Evolutionary conservation across 92 coral and sea anemone genomes (phyloP).

Genomic region (Parazoanthus atlanticus): DNA sequence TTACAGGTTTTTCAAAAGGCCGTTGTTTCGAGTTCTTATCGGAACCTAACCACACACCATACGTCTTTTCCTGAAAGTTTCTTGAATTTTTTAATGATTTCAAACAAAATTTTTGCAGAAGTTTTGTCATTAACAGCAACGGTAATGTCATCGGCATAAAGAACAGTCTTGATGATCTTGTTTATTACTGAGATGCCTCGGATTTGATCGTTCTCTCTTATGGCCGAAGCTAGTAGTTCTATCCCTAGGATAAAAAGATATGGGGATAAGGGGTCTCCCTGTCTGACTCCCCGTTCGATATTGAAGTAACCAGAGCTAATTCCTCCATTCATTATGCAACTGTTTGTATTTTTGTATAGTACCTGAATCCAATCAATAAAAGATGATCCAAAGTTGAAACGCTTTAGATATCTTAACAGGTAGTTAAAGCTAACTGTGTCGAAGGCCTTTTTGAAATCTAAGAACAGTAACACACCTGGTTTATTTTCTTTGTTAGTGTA

Average conservation of each 20-base stretch:
- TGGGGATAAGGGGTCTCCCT: slow-evolving; percentile 31
- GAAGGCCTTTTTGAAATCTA: slow-evolving; percentile 39
- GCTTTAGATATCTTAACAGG: not conserved
- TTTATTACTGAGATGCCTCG: slow-evolving; percentile 2
- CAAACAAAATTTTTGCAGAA: not conserved
- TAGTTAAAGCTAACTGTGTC: not conserved
- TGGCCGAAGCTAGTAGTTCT: slow-evolving; percentile 21
- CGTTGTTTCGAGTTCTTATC: slow-evolving; percentile 1
- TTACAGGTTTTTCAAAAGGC: not conserved
- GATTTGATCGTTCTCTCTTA: not conserved
- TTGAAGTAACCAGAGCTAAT: slow-evolving; percentile 10
- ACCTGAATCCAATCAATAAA: slow-evolving; percentile 43
- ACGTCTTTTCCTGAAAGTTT: not conserved
- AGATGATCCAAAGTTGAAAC: slow-evolving; percentile 46
- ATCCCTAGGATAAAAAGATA: not conserved
- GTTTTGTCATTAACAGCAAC: not conserved
- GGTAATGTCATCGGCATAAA: not conserved
- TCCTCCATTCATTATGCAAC: slow-evolving; percentile 35
- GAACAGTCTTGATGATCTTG: slow-evolving; percentile 2
- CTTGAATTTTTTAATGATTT: not conserved
- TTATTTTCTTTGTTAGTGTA: slow-evolving; percentile 24
- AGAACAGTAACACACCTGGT: slow-evolving; percentile 2
- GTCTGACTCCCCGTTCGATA: slow-evolving; percentile 46
- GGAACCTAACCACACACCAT: slow-evolving; percentile 1
- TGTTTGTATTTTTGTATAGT: slow-evolving; percentile 35